Conservation (phyloP, 2,113 vertebrate genomes). For the Callaeas wilsoni region DNA sequence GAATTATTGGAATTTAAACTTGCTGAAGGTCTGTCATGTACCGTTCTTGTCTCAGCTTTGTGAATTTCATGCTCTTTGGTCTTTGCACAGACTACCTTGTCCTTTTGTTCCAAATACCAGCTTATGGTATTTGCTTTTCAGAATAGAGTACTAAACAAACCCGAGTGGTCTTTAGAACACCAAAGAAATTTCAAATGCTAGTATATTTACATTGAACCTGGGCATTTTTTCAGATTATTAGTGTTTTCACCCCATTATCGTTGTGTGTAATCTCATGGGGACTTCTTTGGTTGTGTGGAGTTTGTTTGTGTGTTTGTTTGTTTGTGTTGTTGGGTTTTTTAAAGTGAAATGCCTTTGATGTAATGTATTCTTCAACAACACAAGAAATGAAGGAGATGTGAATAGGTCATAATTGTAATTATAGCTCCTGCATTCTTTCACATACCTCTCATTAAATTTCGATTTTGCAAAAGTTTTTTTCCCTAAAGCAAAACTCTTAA, state of each 20-base stretch:
- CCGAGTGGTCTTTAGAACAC: not conserved
- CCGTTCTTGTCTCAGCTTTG: not conserved
- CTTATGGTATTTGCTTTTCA: not conserved
- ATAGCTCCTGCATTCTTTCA: not conserved
- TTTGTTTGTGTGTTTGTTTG: not conserved
- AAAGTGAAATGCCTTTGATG: not conserved
- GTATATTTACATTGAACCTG: not conserved
- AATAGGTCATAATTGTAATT: not conserved
- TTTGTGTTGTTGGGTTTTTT: not conserved
- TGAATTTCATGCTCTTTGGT: not conserved
- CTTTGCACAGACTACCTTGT: not conserved
- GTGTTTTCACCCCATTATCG: not conserved
- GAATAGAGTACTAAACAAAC: not conserved
- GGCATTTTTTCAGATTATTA: not conserved
- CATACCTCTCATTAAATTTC: not conserved
- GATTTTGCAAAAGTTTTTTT: not conserved
- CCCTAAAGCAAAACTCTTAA: not conserved
- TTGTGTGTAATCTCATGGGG: not conserved
- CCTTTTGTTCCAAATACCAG: not conserved
- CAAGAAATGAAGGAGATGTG: not conserved
- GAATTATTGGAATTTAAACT: not conserved
- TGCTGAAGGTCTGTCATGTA: not conserved
- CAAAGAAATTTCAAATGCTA: not conserved
- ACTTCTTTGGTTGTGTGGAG: not conserved
- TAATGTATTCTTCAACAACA: not conserved